Evolutionary conservation across 2,888 invertebrate genomes (phyloP).

Genomic region (Drosophila nigricruria): DNA sequence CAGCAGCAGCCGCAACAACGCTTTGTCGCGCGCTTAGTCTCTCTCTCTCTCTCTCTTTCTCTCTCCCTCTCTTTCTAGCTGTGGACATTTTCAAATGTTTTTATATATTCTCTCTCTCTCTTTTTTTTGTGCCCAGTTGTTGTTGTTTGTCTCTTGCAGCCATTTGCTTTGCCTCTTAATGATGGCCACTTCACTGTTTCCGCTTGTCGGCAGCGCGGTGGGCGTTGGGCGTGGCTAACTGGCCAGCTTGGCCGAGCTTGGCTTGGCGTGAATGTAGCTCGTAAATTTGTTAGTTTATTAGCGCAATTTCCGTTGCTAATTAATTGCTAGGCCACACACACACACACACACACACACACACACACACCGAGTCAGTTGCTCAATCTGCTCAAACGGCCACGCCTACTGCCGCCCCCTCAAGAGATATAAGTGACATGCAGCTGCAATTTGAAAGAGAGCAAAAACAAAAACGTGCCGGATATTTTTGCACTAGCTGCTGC

Average conservation of each 20-base stretch:
- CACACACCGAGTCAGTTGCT: slow-evolving; percentile 16
- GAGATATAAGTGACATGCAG: slow-evolving; percentile 73
- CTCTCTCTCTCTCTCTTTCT: neutral
- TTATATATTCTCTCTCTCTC: no score
- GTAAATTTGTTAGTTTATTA: slow-evolving; percentile 82
- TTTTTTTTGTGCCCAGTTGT: slow-evolving; percentile 13
- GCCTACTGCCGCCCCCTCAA: neutral
- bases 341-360: slow-evolving; percentile 37
- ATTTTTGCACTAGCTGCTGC: slow-evolving; percentile 33
- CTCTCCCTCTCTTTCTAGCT: slow-evolving; percentile 3
- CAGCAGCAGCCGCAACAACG: slow-evolving; percentile 42
- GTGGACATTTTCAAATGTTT: slow-evolving; percentile 38
- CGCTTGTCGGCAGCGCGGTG: slow-evolving; percentile 46
- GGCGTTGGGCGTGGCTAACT: slow-evolving; percentile 19
- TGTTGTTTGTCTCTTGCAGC: slow-evolving; percentile 30
- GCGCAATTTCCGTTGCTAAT: slow-evolving; percentile 80
- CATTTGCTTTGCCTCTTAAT: slow-evolving; percentile 64
- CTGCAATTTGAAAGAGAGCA: slow-evolving; percentile 58
- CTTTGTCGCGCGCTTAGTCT: neutral
- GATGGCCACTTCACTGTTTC: slow-evolving; percentile 74
- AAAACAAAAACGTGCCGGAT: slow-evolving; percentile 32
- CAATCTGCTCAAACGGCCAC: slow-evolving; percentile 32
- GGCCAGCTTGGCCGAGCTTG: neutral
- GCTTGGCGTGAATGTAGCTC: slow-evolving; percentile 73
- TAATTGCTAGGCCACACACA: slow-evolving; percentile 69